Base-by-base conservation (phyloP, 2,797 vertebrate species). In the Catamblyrhynchus diadema region DNA sequence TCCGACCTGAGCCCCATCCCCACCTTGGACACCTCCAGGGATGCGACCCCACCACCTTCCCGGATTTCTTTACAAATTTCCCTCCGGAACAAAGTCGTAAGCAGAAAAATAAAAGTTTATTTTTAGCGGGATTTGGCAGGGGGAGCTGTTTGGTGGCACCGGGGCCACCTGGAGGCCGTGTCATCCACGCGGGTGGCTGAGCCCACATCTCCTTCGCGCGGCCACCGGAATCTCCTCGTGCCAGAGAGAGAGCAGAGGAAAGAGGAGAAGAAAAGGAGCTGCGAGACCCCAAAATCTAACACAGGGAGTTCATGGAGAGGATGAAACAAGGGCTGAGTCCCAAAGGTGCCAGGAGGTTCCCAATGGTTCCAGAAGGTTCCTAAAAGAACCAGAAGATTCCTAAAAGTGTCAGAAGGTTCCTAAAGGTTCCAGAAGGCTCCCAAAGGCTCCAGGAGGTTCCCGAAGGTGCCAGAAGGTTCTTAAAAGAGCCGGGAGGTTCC, bases 371-470 rank as follows among this genome's bases (percentile, higher is more conserved):
- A 3, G 17, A 30, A 14, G 15, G 25, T 19, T 78, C 27, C 21
- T 8, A 9, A 35, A 59, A 28, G 14, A 4, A 0, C 32, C 41
- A 17, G 11, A n/a, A n/a, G n/a, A n/a, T n/a, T n/a, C n/a, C n/a
- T n/a, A n/a, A 19, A n/a, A 4, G 30, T 8, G 2, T 3, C 23
- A 16, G 50, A 15, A 3, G 13, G 12, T 15, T 60, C 17, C 50
- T 0, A 10, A 5, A 6, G 8, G 7, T 4, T 1, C 25, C 39
- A 16, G 39, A 12, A 3, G 9, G 2, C 8, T 33, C 17, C 12
- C 0, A 14, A 15, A 9, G 8, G 9, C 2, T 1, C 14, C n/a
- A 13, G 15, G 19, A 20, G 17, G 16, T 9, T 25, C 15, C 30
- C 4, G 8, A 41, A 41, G 8, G 15, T 8, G 4, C n/a, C 27